Conservation (phyloP, 2,113 vertebrate species). For the Corvus moneduloides region DNA sequence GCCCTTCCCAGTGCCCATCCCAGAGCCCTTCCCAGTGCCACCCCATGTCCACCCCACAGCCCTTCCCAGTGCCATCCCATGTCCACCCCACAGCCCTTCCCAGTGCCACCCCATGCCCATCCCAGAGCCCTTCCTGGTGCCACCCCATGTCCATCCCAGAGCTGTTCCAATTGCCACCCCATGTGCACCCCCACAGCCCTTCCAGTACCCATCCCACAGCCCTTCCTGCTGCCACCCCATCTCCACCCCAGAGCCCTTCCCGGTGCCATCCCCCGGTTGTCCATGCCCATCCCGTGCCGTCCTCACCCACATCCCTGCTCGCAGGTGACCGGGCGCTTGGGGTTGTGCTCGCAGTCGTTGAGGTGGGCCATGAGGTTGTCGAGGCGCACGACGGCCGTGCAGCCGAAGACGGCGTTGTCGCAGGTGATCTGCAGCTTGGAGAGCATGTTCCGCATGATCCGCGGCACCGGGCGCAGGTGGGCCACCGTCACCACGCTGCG, state of each 20-base stretch:
- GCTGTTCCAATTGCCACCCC: no score
- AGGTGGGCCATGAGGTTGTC: slow-evolving; percentile 97
- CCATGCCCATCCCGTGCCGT: rapidly evolving
- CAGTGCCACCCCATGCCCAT: no score
- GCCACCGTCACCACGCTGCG: slow-evolving; percentile 96
- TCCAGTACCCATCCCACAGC: rapidly evolving
- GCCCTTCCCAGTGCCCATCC: no score
- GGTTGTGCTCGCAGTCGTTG: slow-evolving; percentile 97
- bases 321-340: slow-evolving; percentile 93
- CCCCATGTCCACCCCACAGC: no score
- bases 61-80: no score
- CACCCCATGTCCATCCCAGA: no score
- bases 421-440: slow-evolving; percentile 97
- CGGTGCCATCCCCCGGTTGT: no score
- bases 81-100: no score
- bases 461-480: slow-evolving; percentile 94
- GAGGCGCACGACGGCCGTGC: slow-evolving; percentile 88
- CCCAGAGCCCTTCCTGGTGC: not conserved
- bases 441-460: slow-evolving; percentile 99
- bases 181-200: no score
- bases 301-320: slow-evolving; percentile 95
- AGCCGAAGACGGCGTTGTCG: slow-evolving; percentile 95
- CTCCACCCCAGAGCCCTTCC: not conserved
- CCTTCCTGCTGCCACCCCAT: no score
- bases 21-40: no score